Evolutionary conservation across 2,797 vertebrate species (phyloP), one percentile per base, ranked within the genome.

Genomic region (Ctenochaetus hawaiiensis): DNA sequence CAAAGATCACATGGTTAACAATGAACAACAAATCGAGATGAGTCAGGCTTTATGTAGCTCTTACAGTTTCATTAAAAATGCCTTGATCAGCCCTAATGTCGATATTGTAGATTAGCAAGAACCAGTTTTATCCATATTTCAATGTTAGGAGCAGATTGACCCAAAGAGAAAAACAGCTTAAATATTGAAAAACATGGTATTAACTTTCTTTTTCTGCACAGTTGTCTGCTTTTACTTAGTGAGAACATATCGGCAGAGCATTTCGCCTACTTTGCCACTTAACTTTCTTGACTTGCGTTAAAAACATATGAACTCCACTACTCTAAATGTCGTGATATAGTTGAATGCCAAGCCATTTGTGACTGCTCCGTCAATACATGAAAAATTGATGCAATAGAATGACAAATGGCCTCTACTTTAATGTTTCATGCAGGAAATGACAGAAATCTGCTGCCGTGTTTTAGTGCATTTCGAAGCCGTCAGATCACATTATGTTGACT

Each of bases 341-440:
- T 17, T 20, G n/a, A 80, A 73, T 51, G 58, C 79, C 34, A 8
- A 45, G 48, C 64, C 78, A 64, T 79, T 80, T 86, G 51, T 76
- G 77, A 70, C 71, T 20, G 12, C 72, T 61, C 77, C 49, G 80
- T 87, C 62, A 51, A 71, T 74, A 49, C 56, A 84, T 92, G 44
- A 93, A 93, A 91, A 63, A 91, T 92, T 45, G 10, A 93, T 90
- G 84, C 47, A 72, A 75, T 77, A 67, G 77, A 88, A 84, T 1
- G 75, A 89, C 88, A 88, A 91, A 89, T 86, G 86, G 88, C 82
- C 47, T 77, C 47, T n/a, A 75, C 60, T 77, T 89, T 51, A 91
- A 88, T 90, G 82, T 86, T 91, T 82, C 86, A 89, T 91, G 90
- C 48, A 20, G 39, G 74, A 87, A 89, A 87, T 72, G 80, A 78